phyloP scores from a whole-genome alignment of 1,140 invertebrate genomes.

The Arctopsyche grandis region DNA sequence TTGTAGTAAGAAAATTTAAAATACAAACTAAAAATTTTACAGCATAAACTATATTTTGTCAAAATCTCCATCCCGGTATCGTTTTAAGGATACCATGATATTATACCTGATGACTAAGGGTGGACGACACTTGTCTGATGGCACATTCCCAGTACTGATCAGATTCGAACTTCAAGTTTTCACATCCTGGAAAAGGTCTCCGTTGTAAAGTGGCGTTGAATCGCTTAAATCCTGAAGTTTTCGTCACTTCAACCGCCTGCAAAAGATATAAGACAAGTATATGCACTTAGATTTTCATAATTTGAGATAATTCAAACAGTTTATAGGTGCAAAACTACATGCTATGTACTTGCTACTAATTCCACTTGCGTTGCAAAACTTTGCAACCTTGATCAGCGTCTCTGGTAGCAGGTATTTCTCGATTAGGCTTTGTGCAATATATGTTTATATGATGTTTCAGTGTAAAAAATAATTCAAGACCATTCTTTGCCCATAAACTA shows the following conservation, averaged over 20 bases:
- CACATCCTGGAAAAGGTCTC: conserved; percentile 75
- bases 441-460: too few relatives aligned
- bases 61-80: too few relatives aligned
- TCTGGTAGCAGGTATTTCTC: too few relatives aligned
- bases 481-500: too few relatives aligned
- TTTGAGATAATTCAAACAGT: not conserved
- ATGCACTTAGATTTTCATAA: not conserved
- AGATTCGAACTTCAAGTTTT: conserved; percentile 67
- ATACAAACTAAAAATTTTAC: too few relatives aligned
- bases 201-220: conserved; percentile 72
- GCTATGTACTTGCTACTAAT: too few relatives aligned
- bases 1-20: too few relatives aligned
- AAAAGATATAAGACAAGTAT: conserved; percentile 26
- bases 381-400: too few relatives aligned
- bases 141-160: conserved; percentile 82
- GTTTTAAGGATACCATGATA: not conserved
- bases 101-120: conserved; percentile 81
- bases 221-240: conserved; percentile 70
- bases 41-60: too few relatives aligned
- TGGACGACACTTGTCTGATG: conserved; percentile 73
- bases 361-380: too few relatives aligned
- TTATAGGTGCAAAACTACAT: not conserved
- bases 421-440: too few relatives aligned
- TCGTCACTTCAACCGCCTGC: conserved; percentile 70
- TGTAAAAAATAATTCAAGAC: too few relatives aligned